Evolutionary conservation across 2,113 vertebrate species (phyloP).

Genomic region (Malurus melanocephalus): DNA sequence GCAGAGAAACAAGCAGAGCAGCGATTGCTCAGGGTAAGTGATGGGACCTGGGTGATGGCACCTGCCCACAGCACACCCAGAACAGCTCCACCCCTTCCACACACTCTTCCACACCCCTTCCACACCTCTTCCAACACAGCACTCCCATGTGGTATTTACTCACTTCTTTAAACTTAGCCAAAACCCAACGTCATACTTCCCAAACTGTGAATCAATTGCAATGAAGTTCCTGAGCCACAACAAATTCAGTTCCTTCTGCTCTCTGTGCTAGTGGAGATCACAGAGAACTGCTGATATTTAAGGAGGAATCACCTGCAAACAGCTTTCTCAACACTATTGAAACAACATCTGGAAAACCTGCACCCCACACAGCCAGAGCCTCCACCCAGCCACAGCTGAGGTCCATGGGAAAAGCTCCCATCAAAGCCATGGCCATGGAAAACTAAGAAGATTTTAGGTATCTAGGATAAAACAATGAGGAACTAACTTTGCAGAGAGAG

Average conservation of each 20-base stretch:
- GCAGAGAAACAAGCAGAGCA: neutral
- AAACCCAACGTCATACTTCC: neutral
- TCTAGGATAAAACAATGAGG: neutral
- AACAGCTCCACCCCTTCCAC: neutral
- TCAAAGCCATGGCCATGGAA: neutral
- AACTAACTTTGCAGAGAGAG: neutral
- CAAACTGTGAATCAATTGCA: neutral
- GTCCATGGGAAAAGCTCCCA: neutral
- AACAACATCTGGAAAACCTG: neutral
- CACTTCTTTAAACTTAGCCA: neutral
- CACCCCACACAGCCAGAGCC: neutral
- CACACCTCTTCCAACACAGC: neutral
- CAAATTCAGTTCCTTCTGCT: neutral
- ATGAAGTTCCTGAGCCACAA: fast-evolving
- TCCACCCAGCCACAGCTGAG: neutral
- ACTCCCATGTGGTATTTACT: neutral
- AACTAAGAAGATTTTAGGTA: neutral
- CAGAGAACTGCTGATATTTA: neutral
- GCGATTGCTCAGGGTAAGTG: neutral
- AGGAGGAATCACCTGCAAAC: neutral
- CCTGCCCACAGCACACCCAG: neutral
- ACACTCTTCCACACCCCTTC: neutral
- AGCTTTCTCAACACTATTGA: neutral
- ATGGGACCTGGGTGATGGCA: neutral
- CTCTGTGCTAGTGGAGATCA: neutral